Base-by-base conservation (phyloP, 2,888 invertebrate genomes). In the Galerucella calmariensis region DNA sequence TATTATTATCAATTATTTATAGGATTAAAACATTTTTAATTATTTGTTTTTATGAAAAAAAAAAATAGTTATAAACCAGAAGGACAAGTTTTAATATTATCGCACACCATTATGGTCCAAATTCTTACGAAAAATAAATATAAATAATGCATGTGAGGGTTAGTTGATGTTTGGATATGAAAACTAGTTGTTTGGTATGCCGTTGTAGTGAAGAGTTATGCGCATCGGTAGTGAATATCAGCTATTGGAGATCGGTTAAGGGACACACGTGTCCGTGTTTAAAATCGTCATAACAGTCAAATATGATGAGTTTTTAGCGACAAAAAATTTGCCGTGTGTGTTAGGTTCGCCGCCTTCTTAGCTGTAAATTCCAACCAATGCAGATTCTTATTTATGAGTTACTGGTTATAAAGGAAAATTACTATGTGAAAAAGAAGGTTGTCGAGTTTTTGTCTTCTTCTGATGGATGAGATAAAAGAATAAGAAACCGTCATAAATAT, bases 151-250 rank as follows among this genome's bases (percentile, higher is more conserved):
- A 85, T 85, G 82, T 59, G 53, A 41, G 66, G 82, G 81, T 83
- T 84, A 84, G 83, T 83, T 83, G 83, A 81, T 83, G 84, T 83
- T 20, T 20, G 83, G 86, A 85, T 86, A 85, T 85, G 84, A 85
- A 85, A 85, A 85, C 85, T 86, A 85, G 85, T 85, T 79, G 81
- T 80, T 79, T 75, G 81, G 80, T 84, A 86, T 86, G 84, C 83
- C 84, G 85, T 86, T 85, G 84, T 84, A 81, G 83, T 79, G 82
- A 84, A 83, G 87, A 86, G 85, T 86, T 86, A 87, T 87, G 86
- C 84, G 85, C 82, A 83, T 82, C 80, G 82, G 80, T 81, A 82
- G 78, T 79, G 84, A 77, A 82, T 86, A 87, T 87, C 86, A 84
- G 83, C 81, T 75, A 81, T 81, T 79, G 78, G 78, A 82, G 84